Percentiles rank a stretch among this genome's conserved stretches.
Conservation (phyloP, 2,797 vertebrate genomes). For the Catharus ustulatus region DNA sequence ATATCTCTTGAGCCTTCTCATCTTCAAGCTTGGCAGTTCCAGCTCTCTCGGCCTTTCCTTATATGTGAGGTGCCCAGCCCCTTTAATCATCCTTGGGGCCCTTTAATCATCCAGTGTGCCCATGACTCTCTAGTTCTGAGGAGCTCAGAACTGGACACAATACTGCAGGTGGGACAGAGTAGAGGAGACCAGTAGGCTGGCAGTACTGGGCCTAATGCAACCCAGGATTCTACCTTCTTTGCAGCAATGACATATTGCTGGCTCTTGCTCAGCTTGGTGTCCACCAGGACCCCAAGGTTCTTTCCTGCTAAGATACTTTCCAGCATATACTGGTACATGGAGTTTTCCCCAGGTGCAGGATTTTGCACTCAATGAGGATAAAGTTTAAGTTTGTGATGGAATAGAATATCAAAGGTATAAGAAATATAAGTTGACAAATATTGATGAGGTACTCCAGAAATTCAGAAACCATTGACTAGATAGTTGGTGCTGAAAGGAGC, state of each 20-base stretch:
- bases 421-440: neutral
- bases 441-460: neutral
- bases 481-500: neutral
- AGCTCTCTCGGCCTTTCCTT: neutral
- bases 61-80: neutral
- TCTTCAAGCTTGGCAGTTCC: neutral
- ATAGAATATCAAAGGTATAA: neutral
- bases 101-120: neutral
- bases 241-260: neutral
- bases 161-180: neutral
- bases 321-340: neutral
- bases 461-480: neutral
- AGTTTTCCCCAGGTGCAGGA: neutral
- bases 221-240: neutral
- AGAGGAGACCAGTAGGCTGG: fast-evolving
- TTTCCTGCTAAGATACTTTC: neutral
- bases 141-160: neutral
- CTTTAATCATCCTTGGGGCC: neutral
- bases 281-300: neutral
- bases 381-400: neutral
- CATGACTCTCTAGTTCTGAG: neutral
- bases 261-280: neutral
- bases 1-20: neutral
- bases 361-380: neutral
- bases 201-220: neutral